Percentiles rank a stretch among this genome's conserved stretches.
phyloP scores from a whole-genome alignment of 2,888 invertebrate species.

The Parascotia fuliginaria region DNA sequence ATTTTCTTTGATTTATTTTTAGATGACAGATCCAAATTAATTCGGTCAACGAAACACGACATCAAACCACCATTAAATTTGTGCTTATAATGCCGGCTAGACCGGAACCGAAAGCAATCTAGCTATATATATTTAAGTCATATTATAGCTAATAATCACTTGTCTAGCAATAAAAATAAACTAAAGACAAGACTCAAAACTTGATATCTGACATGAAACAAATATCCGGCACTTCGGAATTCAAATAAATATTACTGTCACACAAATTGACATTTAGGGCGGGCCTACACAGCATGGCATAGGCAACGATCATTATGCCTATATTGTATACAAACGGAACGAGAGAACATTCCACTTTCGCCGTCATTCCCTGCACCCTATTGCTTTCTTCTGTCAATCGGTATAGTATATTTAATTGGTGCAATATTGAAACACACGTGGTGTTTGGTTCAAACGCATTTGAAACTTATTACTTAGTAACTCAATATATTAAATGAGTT shows the following conservation, averaged over 20 bases:
- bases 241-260: slow-evolving; percentile 37
- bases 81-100: background rate
- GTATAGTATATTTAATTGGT: slow-evolving; percentile 66
- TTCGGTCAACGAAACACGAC: background rate
- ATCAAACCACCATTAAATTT: no score
- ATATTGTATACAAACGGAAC: slow-evolving; percentile 58
- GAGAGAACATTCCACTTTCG: slow-evolving; percentile 65
- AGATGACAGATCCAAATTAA: no score
- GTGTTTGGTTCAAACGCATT: slow-evolving; percentile 16
- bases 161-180: background rate
- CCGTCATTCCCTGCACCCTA: slow-evolving; percentile 57
- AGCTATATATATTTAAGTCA: background rate
- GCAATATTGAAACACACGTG: slow-evolving; percentile 56
- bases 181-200: slow-evolving; percentile 1
- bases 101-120: background rate
- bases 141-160: background rate
- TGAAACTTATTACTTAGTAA: slow-evolving; percentile 21
- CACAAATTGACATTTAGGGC: slow-evolving; percentile 53
- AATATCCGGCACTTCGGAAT: slow-evolving; percentile 20
- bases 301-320: slow-evolving; percentile 49
- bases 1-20: no score
- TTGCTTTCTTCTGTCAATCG: slow-evolving; percentile 76
- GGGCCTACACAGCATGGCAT: slow-evolving; percentile 30
- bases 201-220: slow-evolving; percentile 11
- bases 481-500: slow-evolving; percentile 2